A percentile compares a stretch with the other conserved stretches of the same genome.
Conservation (phyloP, 2,888 invertebrate genomes). For the Chromoteleia sp. region DNA sequence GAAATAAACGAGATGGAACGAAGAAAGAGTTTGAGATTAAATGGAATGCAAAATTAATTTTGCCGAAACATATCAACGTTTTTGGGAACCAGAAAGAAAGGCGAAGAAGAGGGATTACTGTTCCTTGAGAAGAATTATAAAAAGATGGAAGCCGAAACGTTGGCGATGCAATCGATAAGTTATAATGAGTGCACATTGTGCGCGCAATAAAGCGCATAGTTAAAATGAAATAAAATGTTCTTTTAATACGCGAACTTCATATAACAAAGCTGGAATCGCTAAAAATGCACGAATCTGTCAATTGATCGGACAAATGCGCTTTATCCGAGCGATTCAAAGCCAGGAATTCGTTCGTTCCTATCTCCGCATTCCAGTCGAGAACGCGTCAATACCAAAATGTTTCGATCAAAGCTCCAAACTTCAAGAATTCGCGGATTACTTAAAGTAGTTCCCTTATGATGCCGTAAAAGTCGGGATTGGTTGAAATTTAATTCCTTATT, state of each 20-base stretch:
- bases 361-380: slow-evolving; percentile 52
- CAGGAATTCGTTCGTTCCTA: slow-evolving; percentile 64
- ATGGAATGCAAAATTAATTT: neutral
- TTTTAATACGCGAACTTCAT: slow-evolving; percentile 5
- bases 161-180: neutral
- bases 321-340: slow-evolving; percentile 55
- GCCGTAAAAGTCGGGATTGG: too few species aligned
- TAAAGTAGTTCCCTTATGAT: too few species aligned
- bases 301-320: slow-evolving; percentile 57
- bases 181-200: slow-evolving; percentile 20
- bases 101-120: too few species aligned
- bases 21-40: neutral
- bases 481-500: too few species aligned
- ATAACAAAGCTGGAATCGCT: slow-evolving; percentile 35
- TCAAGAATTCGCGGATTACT: slow-evolving; percentile 58
- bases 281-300: slow-evolving; percentile 58
- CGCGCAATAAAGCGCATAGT: slow-evolving; percentile 7
- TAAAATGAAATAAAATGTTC: slow-evolving; percentile 9
- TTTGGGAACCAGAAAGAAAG: too few species aligned
- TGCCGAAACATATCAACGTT: neutral
- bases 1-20: too few species aligned
- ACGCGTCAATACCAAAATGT: slow-evolving; percentile 62
- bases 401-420: slow-evolving; percentile 60
- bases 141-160: too few species aligned
- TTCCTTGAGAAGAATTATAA: too few species aligned